Base-by-base conservation (phyloP, 2,797 vertebrate species). In the Megaceryle alcyon region DNA sequence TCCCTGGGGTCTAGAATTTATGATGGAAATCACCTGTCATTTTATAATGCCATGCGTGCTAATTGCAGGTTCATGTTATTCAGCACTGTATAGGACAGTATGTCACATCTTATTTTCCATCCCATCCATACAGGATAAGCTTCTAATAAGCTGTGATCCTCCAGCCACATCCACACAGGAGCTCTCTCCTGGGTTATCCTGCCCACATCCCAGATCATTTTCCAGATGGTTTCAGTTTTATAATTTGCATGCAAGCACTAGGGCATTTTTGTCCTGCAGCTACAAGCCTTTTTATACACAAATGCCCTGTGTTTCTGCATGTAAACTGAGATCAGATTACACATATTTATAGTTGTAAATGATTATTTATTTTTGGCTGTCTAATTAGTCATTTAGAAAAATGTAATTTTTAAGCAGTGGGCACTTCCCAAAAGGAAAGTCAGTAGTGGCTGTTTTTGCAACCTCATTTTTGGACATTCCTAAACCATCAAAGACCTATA, bases 21-120 rank as follows among this genome's bases (percentile, higher is more conserved):
- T 69, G 66, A 70, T 90, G 80, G 66, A 94, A 96, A 88, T 95
- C 19, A 73, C 59, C 82, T 92, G 91, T 86, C 70, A 41, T 17
- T 76, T 83, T 83, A 22, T 79, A 84, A 86, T 65, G 56, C 65
- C 37, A 11, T 31, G 64, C 10, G 12, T 90, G 87, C 41, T 96
- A 94, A 94, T 94, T 96, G 77, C 92, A 91, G 48, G 66, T 86
- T 90, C 85, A 53, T 35, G 77, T 92, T 95, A 86, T 66, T 92
- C 82, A 90, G 82, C 54, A 7, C 82, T 70, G 26, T 82, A 1
- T 79, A 88, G 94, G 87, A 86, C 80, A 49, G 82, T 66, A 53
- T 91, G 92, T 90, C 89, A 94, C 65, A 76, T 93, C 94, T 92
- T 90, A 43, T 94, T 94, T 94, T 95, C 90, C 78, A 82, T 84